These are phyloP conservation scores for Drosophila kikkawai DNA, from an alignment of 1,140 invertebrate genomes.

Conservation along the genomic window DNA sequence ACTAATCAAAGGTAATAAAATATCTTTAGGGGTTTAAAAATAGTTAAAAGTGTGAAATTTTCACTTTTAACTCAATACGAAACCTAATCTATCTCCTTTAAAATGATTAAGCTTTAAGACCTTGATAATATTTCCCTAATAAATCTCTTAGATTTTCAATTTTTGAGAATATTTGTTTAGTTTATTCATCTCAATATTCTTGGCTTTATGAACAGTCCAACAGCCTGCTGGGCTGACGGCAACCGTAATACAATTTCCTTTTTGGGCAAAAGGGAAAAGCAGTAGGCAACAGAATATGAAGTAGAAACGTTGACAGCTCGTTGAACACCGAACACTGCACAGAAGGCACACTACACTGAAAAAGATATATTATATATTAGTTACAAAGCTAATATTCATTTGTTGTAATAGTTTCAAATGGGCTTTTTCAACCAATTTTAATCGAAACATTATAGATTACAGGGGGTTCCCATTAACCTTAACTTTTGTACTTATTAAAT, in stretches of 20 bases:
- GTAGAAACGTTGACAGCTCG: constrained; percentile 62
- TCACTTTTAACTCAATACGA: neutral
- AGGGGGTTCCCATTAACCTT: too few species aligned
- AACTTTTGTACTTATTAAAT: too few species aligned
- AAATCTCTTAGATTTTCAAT: neutral
- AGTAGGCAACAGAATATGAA: constrained; percentile 45
- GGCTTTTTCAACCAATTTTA: too few species aligned
- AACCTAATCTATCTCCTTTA: neutral
- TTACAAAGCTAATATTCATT: too few species aligned
- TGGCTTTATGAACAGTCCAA: neutral
- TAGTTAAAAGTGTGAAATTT: neutral
- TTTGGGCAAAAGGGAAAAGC: constrained; percentile 14
- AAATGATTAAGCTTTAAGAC: neutral
- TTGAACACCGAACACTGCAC: constrained; percentile 47
- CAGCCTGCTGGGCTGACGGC: constrained; percentile 14
- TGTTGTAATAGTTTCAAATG: too few species aligned
- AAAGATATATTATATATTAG: neutral
- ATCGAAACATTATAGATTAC: too few species aligned
- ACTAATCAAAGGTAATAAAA: neutral
- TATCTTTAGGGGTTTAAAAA: neutral
- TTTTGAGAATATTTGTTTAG: neutral
- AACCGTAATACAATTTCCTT: constrained; percentile 27
- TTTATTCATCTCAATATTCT: neutral
- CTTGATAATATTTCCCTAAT: neutral
- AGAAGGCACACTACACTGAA: constrained; percentile 22